Evolutionary conservation across 2,888 invertebrate species (phyloP).

Genomic region (Rotaria sp.): DNA sequence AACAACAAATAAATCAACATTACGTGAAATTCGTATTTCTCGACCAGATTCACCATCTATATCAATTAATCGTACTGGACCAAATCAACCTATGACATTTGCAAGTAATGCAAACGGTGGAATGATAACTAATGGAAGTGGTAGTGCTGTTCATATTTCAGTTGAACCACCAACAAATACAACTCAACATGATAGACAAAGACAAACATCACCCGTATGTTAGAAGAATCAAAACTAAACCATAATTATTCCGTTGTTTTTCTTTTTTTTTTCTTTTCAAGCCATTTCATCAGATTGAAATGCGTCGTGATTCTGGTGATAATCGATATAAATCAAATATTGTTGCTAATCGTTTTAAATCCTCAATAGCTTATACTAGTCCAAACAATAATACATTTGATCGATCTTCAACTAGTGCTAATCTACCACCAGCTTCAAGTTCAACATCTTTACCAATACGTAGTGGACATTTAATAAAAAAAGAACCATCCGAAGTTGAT

Average conservation of each 20-base stretch:
- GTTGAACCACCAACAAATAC: neutral
- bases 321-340: neutral
- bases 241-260: neutral
- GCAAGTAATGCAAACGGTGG: neutral
- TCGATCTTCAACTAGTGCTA: neutral
- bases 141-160: neutral
- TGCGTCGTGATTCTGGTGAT: too few relatives aligned
- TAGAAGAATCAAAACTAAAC: too few relatives aligned
- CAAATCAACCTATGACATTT: neutral
- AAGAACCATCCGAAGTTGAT: neutral
- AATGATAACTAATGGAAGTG: neutral
- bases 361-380: neutral
- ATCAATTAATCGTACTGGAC: neutral
- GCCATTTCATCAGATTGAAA: neutral
- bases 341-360: neutral
- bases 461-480: neutral
- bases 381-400: neutral
- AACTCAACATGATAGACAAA: neutral
- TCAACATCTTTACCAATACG: neutral
- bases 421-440: neutral
- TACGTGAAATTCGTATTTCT: neutral
- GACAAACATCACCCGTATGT: neutral
- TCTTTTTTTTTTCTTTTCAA: neutral
- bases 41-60: constrained; percentile 23
- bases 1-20: neutral